A percentile compares a stretch with the other conserved stretches of the same genome.
phyloP scores from a whole-genome alignment of 2,888 invertebrate species.

The Drosophila atripex region DNA sequence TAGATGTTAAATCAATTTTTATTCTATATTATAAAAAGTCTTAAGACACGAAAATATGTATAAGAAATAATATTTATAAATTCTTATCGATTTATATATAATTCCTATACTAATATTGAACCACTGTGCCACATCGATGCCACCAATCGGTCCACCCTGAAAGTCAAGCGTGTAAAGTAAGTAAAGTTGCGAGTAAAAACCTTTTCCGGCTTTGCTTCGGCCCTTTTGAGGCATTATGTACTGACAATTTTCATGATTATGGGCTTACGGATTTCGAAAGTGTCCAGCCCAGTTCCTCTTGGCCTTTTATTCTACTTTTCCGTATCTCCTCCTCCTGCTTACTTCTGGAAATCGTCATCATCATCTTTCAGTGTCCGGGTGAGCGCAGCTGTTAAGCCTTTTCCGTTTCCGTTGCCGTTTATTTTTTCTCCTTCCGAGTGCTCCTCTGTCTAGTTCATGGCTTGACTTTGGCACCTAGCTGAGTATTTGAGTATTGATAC shows the following conservation, averaged over 20 bases:
- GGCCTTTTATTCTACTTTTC: neutral
- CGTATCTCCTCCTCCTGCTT: neutral
- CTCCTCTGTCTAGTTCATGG: slow-evolving; percentile 57
- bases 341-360: neutral
- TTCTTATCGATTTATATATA: no score
- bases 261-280: slow-evolving; percentile 60
- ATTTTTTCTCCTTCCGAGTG: slow-evolving; percentile 19
- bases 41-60: no score
- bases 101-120: neutral
- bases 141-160: slow-evolving; percentile 32
- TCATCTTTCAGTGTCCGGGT: slow-evolving; percentile 51
- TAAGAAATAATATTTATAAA: no score
- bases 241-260: slow-evolving; percentile 79
- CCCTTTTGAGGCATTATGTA: slow-evolving; percentile 77
- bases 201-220: slow-evolving; percentile 66
- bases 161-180: slow-evolving; percentile 78
- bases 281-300: slow-evolving; percentile 51
- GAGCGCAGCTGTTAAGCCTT: slow-evolving; percentile 79
- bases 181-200: slow-evolving; percentile 76
- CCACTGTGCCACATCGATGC: slow-evolving; percentile 34
- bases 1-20: neutral
- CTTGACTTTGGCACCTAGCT: slow-evolving; percentile 64
- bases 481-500: slow-evolving; percentile 45
- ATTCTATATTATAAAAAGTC: no score
- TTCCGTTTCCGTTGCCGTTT: slow-evolving; percentile 71